These are phyloP conservation scores for Coronaproctus castanopsis DNA, from an alignment of 2,888 invertebrate species.

Conservation along the genomic window DNA sequence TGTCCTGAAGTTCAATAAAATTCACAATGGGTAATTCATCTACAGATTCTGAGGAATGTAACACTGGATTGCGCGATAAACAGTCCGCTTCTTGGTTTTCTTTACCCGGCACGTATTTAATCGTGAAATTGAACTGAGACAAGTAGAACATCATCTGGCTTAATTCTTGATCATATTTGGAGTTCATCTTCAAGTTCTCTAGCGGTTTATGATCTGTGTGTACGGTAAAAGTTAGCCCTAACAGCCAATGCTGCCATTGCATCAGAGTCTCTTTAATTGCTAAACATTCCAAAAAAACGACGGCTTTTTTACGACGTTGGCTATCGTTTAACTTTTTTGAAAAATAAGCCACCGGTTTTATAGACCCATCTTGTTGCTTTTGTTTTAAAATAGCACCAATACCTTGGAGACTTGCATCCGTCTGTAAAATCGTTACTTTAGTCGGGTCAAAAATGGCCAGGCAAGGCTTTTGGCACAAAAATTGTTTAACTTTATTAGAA, in stretches of 20 bases:
- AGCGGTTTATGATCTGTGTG: constrained; percentile 16
- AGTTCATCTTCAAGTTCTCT: constrained; percentile 17
- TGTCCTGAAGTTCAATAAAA: too few relatives aligned
- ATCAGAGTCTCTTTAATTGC: constrained; percentile 13
- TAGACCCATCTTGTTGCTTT: constrained; percentile 15
- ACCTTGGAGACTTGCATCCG: constrained; percentile 18
- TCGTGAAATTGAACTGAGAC: constrained; percentile 18
- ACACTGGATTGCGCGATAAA: constrained; percentile 17
- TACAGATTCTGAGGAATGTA: too few relatives aligned
- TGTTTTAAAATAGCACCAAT: constrained; percentile 20
- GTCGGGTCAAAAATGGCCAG: constrained; percentile 16
- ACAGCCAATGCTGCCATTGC: constrained; percentile 14
- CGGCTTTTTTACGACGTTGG: constrained; percentile 13
- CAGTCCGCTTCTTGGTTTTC: constrained; percentile 17
- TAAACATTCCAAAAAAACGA: constrained; percentile 13
- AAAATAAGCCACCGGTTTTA: constrained; percentile 18
- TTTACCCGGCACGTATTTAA: constrained; percentile 17
- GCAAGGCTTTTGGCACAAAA: constrained; percentile 14
- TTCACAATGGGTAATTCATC: too few relatives aligned
- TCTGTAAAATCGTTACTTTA: constrained; percentile 17
- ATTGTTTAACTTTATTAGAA: constrained; percentile 10
- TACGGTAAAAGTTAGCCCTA: constrained; percentile 9
- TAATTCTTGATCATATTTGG: constrained; percentile 17
- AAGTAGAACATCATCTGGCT: constrained; percentile 18
- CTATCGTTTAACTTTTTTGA: constrained; percentile 14